A percentile compares a stretch with the other conserved stretches of the same genome.
Conservation (phyloP, 1,140 invertebrate genomes). For the Drosophila pseudoananassae region DNA sequence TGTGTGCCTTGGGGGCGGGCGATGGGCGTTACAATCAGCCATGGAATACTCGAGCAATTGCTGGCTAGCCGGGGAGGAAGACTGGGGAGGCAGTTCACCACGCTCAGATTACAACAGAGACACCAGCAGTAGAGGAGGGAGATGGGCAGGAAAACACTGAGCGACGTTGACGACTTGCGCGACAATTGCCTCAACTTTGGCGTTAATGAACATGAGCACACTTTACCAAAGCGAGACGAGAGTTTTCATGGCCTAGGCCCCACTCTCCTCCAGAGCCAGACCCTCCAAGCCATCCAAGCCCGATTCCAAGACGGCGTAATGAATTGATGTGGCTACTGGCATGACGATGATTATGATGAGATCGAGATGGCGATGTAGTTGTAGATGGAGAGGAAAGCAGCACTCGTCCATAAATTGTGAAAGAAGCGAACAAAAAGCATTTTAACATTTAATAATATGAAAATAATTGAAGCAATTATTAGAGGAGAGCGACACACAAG, state of each 20-base stretch:
- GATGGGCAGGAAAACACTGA: slow-evolving; percentile 22
- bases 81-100: slow-evolving; percentile 9
- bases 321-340: slow-evolving; percentile 65
- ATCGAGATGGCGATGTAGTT: slow-evolving; percentile 16
- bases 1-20: slow-evolving; percentile 13
- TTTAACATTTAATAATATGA: slow-evolving; percentile 82
- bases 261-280: slow-evolving; percentile 1
- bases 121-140: slow-evolving; percentile 11
- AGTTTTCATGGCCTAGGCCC: slow-evolving; percentile 38
- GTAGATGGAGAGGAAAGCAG: background rate
- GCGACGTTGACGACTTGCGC: slow-evolving; percentile 49
- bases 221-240: slow-evolving; percentile 57
- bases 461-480: slow-evolving; percentile 81
- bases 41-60: slow-evolving; percentile 68
- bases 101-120: slow-evolving; percentile 63
- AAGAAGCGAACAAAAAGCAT: slow-evolving; percentile 69
- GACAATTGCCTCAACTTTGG: slow-evolving; percentile 82
- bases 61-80: slow-evolving; percentile 4
- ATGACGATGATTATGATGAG: slow-evolving; percentile 39
- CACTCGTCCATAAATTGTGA: slow-evolving; percentile 35
- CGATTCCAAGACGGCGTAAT: too few relatives aligned
- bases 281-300: slow-evolving; percentile 27
- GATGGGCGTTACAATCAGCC: slow-evolving; percentile 59
- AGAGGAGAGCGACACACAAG: slow-evolving; percentile 18
- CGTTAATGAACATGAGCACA: slow-evolving; percentile 83